Evolutionary conservation across 2,113 vertebrate species (phyloP).

Genomic region (Euleptes europaea): DNA sequence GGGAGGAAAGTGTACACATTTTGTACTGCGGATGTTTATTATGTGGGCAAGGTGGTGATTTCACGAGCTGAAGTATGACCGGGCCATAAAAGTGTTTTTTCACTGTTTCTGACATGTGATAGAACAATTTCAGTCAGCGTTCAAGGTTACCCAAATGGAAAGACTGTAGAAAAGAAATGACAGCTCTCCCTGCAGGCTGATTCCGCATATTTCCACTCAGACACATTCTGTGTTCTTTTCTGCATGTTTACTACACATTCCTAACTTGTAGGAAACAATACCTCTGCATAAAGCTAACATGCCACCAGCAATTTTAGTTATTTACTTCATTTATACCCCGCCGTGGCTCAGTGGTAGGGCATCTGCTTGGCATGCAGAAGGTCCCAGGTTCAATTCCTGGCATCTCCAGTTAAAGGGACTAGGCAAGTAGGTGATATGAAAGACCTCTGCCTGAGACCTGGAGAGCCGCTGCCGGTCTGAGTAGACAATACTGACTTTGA

Average conservation of each 20-base stretch:
- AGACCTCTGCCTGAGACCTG: no score
- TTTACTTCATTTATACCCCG: no score
- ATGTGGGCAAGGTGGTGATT: background rate
- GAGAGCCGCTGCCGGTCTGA: no score
- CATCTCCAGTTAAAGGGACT: no score
- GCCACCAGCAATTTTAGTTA: no score
- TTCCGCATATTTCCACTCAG: background rate
- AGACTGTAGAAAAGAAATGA: background rate
- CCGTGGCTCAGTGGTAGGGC: no score
- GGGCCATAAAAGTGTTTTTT: no score
- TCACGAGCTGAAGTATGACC: background rate
- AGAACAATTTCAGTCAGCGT: background rate
- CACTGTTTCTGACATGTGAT: background rate
- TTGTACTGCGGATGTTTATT: background rate
- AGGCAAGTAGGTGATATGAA: no score
- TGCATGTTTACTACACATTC: background rate
- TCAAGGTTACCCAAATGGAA: background rate
- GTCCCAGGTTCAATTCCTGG: no score
- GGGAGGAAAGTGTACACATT: background rate
- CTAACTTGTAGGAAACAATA: background rate
- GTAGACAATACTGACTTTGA: no score
- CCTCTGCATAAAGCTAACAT: background rate
- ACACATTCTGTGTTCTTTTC: background rate
- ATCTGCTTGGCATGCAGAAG: no score
- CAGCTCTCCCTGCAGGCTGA: background rate